Evolutionary conservation across 2,113 vertebrate genomes (phyloP).

Genomic region (Amphiprion percula): DNA sequence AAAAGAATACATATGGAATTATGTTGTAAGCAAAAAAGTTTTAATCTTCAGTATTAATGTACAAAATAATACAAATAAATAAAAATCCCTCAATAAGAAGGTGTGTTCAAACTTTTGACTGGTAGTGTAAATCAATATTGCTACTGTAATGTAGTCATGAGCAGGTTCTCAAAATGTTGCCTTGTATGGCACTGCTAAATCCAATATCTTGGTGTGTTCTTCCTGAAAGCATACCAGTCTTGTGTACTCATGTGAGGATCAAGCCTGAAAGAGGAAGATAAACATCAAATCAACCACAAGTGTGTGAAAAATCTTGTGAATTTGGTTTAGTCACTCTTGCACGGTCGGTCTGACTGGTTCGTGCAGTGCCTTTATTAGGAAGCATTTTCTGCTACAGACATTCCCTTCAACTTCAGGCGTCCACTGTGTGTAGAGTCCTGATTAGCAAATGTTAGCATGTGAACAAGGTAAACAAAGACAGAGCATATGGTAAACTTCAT

Average conservation of each 20-base stretch:
- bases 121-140: background rate
- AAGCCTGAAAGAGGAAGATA: background rate
- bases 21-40: too few relatives aligned
- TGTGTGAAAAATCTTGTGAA: background rate
- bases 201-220: background rate
- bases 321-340: background rate
- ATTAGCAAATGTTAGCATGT: background rate
- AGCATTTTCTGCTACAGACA: background rate
- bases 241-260: background rate
- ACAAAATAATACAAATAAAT: too few relatives aligned
- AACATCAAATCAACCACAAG: background rate
- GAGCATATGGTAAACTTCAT: background rate
- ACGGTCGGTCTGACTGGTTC: background rate
- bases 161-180: conserved; percentile 6
- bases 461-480: background rate
- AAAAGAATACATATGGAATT: too few relatives aligned
- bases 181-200: conserved; percentile 1
- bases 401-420: background rate
- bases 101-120: too few relatives aligned
- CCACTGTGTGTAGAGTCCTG: background rate
- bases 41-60: too few relatives aligned
- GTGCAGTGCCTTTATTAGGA: background rate
- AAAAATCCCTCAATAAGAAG: too few relatives aligned
- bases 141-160: background rate
- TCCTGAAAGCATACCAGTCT: background rate